phyloP scores from a whole-genome alignment of 2,113 vertebrate genomes.

The Labeo catla region DNA sequence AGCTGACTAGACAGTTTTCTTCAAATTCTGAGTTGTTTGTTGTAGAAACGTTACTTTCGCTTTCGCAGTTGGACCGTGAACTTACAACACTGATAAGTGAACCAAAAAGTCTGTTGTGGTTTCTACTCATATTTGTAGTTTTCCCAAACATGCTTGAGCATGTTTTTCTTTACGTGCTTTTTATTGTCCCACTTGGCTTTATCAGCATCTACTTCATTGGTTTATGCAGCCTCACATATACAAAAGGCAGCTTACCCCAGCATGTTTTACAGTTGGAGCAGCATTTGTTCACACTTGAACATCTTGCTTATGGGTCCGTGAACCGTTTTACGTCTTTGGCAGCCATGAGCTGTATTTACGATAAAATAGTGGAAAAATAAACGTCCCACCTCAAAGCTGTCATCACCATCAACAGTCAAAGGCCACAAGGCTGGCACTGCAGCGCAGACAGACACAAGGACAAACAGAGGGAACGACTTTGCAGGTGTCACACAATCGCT shows the following conservation, averaged over 20 bases:
- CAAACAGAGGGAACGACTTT: conserved; percentile 17
- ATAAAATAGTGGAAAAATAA: conserved; percentile 68
- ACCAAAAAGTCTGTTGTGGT: neutral
- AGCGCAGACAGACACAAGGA: conserved; percentile 23
- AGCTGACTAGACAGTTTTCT: conserved; percentile 22
- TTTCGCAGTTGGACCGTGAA: neutral
- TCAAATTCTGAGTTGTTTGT: conserved; percentile 6
- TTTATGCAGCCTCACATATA: conserved; percentile 37
- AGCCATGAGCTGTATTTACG: conserved; percentile 58
- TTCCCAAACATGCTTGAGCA: conserved; percentile 10
- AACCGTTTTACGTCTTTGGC: conserved; percentile 19
- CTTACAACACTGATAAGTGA: neutral
- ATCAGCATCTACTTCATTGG: conserved; percentile 28
- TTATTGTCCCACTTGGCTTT: neutral
- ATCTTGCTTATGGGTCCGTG: conserved; percentile 58
- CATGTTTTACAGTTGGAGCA: conserved; percentile 51
- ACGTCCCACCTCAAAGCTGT: conserved; percentile 44
- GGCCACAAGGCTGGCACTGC: conserved; percentile 27
- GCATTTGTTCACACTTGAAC: conserved; percentile 50
- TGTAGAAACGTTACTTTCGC: conserved; percentile 3
- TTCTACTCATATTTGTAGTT: neutral
- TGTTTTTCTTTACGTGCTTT: neutral
- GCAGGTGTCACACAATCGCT: conserved; percentile 18
- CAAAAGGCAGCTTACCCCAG: conserved; percentile 1
- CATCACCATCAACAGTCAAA: conserved; percentile 64